These are phyloP conservation scores for Polypterus bichir DNA, from an alignment of 2,113 vertebrate species.

Conservation along the genomic window DNA sequence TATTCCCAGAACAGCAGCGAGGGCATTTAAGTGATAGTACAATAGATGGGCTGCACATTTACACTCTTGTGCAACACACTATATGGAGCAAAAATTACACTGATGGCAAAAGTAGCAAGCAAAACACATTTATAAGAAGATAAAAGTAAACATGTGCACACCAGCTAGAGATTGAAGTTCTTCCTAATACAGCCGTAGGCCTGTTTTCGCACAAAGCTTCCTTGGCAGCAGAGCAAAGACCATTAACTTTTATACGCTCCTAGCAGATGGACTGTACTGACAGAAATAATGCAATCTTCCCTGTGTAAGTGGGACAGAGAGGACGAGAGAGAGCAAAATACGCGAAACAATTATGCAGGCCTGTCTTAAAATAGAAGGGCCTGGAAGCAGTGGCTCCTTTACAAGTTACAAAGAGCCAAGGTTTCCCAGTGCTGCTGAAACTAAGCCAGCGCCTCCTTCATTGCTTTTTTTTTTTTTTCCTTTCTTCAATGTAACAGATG, in stretches of 20 bases:
- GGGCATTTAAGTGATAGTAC: too few species aligned
- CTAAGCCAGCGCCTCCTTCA: too few species aligned
- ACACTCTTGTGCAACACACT: too few species aligned
- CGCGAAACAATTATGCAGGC: neutral
- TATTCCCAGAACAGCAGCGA: too few species aligned
- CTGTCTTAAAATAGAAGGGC: neutral
- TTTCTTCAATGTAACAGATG: too few species aligned
- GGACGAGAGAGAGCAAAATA: neutral
- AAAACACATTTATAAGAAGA: too few species aligned
- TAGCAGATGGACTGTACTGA: conserved; percentile 30
- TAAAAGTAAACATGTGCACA: conserved; percentile 31
- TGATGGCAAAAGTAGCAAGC: too few species aligned
- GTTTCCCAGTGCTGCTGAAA: too few species aligned
- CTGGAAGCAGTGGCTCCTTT: neutral
- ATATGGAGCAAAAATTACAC: too few species aligned
- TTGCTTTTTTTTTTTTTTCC: too few species aligned
- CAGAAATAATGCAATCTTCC: conserved; percentile 9
- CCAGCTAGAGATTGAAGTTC: too few species aligned
- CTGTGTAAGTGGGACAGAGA: neutral
- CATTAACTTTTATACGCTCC: conserved; percentile 36
- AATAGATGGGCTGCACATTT: too few species aligned
- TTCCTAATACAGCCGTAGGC: conserved; percentile 29
- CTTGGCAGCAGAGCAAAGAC: conserved; percentile 31
- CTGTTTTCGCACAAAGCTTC: conserved; percentile 24
- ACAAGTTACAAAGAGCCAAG: neutral